A percentile compares a stretch with the other conserved stretches of the same genome.
phyloP scores from a whole-genome alignment of 1,140 invertebrate species.

The Goniozus legneri region DNA sequence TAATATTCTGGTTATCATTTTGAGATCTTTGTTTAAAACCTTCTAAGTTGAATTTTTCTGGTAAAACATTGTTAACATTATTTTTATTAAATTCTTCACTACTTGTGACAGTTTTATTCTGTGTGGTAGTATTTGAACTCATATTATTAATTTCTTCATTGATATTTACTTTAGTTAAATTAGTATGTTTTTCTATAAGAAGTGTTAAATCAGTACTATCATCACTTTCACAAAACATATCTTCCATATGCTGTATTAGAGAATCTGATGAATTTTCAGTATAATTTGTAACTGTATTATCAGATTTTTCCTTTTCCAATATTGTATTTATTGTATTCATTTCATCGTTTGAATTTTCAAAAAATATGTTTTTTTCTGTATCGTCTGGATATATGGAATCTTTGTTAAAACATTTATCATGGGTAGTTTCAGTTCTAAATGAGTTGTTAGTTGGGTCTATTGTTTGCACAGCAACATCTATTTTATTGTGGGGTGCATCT shows the following conservation, averaged over 20 bases:
- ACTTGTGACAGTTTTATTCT: conserved; percentile 1
- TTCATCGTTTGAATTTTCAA: no score
- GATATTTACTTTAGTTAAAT: conserved; percentile 29
- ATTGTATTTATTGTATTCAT: no score
- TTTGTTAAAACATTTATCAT: no score
- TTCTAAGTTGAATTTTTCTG: background rate
- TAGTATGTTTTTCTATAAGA: conserved; percentile 39
- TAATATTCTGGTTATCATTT: background rate
- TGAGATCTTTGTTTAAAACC: background rate
- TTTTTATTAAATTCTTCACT: no score
- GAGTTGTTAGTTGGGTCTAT: no score
- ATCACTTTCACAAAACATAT: conserved; percentile 45
- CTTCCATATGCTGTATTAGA: conserved; percentile 36
- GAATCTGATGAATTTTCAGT: conserved; percentile 37
- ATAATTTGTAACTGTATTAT: conserved; percentile 9
- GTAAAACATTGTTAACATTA: background rate
- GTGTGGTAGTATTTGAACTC: conserved; percentile 16
- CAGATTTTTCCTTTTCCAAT: background rate
- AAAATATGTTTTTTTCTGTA: no score
- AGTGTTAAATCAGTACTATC: conserved; percentile 38
- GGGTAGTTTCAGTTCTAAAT: no score
- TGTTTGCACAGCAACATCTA: conserved; percentile 32
- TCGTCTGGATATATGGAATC: no score
- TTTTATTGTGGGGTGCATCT: conserved; percentile 19
- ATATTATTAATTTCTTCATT: conserved; percentile 32